Base-by-base conservation (phyloP, 2,888 invertebrate genomes). In the Acrobasis repandana region DNA sequence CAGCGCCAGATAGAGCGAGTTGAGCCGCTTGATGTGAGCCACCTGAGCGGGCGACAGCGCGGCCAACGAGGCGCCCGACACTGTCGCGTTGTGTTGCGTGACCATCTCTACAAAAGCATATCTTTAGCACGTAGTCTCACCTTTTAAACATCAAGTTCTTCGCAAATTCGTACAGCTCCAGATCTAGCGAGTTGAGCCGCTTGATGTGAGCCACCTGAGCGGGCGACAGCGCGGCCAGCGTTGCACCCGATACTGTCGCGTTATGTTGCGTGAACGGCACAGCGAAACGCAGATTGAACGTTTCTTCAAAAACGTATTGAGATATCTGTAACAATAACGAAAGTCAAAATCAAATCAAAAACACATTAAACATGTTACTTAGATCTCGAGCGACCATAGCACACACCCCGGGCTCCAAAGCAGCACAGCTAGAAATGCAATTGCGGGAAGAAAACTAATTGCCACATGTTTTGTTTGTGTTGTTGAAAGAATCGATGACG, bases 271-370 rank as follows among this genome's bases (percentile, higher is more conserved):
- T 96, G 85, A 98, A 98, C 58, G 97, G 96, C 74, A 97, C 95
- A 65, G 96, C 96, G 85, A 98, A 98, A 65, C 97, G 94, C 77
- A 98, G 93, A 85, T 97, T 97, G 83, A 98, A 98, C 15, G 97
- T 97, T 88, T 97, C 97, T 82, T 98, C 98, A 83, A 98, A 98
- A 71, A 98, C 96, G 86, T 98, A 98, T 85, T 98, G 98, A 34
- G 97, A 96, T 79, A 96, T 94, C 95, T 95, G 86, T 63, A 70
- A 56, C 61, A 58, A 62, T 60, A 50, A 61, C 28, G 8, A 28
- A 28, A 28, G 28, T 28, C 28, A 28, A 28, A 28, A 5, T 5
- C 28, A 28, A 28, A 28, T 28, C 28, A 28, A 28, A 28, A 28
- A 28, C 28, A 28, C 6, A 18, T 11, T 48, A 73, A 65, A 66